Conservation (phyloP, 2,797 vertebrate species). For the Limnodromus scolopaceus region DNA sequence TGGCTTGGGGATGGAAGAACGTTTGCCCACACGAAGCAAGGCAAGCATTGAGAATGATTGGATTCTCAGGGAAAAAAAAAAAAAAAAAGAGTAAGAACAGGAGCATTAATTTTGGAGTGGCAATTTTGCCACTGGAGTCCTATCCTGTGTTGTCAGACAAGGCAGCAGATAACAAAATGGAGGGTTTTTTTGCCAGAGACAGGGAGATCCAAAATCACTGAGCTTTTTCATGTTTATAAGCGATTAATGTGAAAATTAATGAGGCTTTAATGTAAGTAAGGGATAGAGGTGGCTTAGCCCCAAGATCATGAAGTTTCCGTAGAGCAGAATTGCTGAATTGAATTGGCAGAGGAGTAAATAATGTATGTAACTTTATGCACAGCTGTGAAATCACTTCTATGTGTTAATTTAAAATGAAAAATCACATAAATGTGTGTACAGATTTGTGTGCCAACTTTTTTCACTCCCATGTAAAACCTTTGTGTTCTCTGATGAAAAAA, state of each 20-base stretch:
- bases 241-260: conserved; percentile 37
- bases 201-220: neutral
- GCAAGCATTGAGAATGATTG: neutral
- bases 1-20: neutral
- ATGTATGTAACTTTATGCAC: neutral
- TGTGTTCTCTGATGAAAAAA: neutral
- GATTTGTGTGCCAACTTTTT: neutral
- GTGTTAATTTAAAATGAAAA: neutral
- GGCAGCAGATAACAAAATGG: neutral
- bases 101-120: neutral
- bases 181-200: neutral
- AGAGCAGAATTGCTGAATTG: neutral
- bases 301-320: neutral
- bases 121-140: neutral
- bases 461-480: neutral
- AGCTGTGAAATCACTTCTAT: neutral
- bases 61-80: neutral
- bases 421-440: neutral
- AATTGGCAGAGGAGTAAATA: neutral
- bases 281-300: neutral
- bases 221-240: conserved; percentile 13
- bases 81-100: neutral
- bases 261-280: conserved; percentile 34
- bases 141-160: neutral
- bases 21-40: neutral